A percentile compares a stretch with the other conserved stretches of the same genome.
phyloP scores from a whole-genome alignment of 2,797 vertebrate species.

The Paguma larvata region DNA sequence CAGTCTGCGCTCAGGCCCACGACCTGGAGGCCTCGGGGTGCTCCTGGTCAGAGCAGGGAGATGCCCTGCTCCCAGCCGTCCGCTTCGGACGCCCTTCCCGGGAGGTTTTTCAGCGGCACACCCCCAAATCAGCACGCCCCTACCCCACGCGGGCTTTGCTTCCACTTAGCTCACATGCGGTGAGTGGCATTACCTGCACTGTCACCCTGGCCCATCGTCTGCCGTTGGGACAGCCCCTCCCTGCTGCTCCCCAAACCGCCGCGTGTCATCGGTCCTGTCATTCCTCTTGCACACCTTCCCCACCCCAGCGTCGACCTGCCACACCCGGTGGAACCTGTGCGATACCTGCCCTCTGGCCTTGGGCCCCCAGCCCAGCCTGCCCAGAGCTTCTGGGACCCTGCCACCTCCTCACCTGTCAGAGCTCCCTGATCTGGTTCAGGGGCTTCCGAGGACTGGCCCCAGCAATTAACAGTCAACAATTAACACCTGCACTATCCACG shows the following conservation, averaged over 20 bases:
- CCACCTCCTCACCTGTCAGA: neutral
- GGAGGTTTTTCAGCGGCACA: rapidly evolving
- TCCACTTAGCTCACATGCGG: neutral
- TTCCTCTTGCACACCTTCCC: neutral
- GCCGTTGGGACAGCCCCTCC: rapidly evolving
- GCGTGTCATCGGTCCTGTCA: rapidly evolving
- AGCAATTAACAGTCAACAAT: too few species aligned
- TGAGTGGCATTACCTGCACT: too few species aligned
- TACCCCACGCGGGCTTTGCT: neutral
- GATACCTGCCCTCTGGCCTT: neutral
- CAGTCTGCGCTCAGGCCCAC: neutral
- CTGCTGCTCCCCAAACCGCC: neutral
- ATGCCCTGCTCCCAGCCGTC: neutral
- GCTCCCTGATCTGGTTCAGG: neutral
- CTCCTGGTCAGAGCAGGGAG: neutral
- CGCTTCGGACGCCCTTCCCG: rapidly evolving
- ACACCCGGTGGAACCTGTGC: neutral
- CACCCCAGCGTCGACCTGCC: neutral
- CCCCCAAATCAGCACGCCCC: neutral
- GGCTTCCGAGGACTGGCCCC: neutral
- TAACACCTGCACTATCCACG: neutral
- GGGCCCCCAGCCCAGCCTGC: neutral
- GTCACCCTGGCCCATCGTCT: neutral
- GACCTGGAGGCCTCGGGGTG: rapidly evolving
- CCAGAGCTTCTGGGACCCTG: neutral